A percentile compares a stretch with the other conserved stretches of the same genome.
phyloP scores from a whole-genome alignment of 1,140 invertebrate genomes.

The Drosophila parvula region DNA sequence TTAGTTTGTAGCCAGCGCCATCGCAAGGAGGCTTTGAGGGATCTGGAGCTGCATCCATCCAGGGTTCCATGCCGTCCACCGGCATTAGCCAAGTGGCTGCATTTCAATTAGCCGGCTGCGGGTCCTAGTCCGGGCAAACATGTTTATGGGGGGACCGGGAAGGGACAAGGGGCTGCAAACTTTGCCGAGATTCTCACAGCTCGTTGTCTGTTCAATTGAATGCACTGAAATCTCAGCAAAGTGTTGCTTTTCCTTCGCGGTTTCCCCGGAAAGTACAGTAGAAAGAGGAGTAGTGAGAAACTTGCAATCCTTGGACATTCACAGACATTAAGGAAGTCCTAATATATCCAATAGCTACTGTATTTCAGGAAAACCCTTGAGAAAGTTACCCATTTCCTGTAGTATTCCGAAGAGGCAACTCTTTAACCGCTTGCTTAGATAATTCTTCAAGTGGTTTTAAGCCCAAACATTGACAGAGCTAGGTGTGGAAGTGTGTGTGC shows the following conservation, averaged over 20 bases:
- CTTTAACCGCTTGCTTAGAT: slow-evolving; percentile 23
- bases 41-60: slow-evolving; percentile 7
- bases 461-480: slow-evolving; percentile 17
- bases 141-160: slow-evolving; percentile 27
- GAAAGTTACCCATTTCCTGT: slow-evolving; percentile 14
- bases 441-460: slow-evolving; percentile 27
- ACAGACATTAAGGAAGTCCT: not conserved
- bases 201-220: slow-evolving; percentile 49
- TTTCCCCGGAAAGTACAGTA: slow-evolving; percentile 4
- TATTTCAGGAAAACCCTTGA: not conserved
- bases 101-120: slow-evolving; percentile 65
- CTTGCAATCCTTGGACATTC: not conserved
- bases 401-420: slow-evolving; percentile 10
- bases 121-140: slow-evolving; percentile 23
- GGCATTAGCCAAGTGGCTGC: slow-evolving; percentile 56
- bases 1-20: slow-evolving; percentile 62
- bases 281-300: not conserved
- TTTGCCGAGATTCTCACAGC: slow-evolving; percentile 38
- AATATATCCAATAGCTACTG: not conserved
- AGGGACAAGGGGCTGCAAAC: slow-evolving; percentile 21
- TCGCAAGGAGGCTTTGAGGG: slow-evolving; percentile 10
- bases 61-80: slow-evolving; percentile 11
- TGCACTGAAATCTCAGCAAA: slow-evolving; percentile 29
- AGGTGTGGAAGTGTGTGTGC: slow-evolving; percentile 16
- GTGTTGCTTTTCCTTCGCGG: slow-evolving; percentile 20